Conservation (phyloP, 2,797 vertebrate species). For the Falco novaeseelandiae region DNA sequence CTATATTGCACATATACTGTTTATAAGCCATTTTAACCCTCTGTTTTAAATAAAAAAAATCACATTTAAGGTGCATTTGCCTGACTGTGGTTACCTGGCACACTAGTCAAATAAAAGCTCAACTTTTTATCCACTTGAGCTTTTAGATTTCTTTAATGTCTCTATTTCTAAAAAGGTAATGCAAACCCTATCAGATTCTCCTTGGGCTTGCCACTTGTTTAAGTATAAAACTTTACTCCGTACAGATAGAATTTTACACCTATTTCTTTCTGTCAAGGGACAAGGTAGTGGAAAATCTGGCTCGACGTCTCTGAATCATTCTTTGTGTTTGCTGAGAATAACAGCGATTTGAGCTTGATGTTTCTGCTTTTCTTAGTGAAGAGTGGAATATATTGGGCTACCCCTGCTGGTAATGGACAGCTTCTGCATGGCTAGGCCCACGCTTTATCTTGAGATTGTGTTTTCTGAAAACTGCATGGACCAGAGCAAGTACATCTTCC, state of each 20-base stretch:
- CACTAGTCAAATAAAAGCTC: not conserved
- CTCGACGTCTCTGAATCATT: not conserved
- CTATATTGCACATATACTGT: accelerated
- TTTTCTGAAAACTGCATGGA: not conserved
- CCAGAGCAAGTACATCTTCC: slow-evolving; percentile 30
- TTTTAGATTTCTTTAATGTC: not conserved
- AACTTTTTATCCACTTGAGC: not conserved
- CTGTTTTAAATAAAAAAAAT: not conserved
- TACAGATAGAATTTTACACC: not conserved
- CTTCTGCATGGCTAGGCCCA: not conserved
- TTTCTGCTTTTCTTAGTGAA: not conserved
- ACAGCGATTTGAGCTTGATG: not conserved
- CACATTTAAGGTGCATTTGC: not conserved
- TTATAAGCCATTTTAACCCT: not conserved
- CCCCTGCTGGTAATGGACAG: not conserved
- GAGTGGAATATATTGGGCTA: not conserved
- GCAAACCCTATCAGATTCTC: not conserved
- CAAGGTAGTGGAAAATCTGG: not conserved
- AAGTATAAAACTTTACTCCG: accelerated
- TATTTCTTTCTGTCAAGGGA: not conserved
- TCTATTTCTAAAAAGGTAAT: not conserved
- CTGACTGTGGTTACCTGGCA: not conserved
- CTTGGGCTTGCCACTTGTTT: not conserved
- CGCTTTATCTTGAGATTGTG: not conserved
- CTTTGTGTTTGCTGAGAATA: not conserved